Evolutionary conservation across 2,888 invertebrate genomes (phyloP).

Genomic region (Andrena bucephala): DNA sequence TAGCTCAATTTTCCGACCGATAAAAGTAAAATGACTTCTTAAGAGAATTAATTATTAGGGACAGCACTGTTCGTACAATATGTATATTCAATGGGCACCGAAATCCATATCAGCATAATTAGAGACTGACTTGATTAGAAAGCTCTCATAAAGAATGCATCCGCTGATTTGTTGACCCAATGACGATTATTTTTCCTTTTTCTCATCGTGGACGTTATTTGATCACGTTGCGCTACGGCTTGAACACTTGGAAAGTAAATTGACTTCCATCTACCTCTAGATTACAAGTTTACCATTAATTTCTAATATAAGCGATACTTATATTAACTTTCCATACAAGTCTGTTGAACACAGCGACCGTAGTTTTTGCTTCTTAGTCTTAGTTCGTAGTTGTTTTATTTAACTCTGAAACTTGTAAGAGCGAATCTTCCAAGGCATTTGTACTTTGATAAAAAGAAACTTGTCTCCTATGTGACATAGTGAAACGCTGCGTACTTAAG

Average conservation of each 20-base stretch:
- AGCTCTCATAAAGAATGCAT: constrained; percentile 55
- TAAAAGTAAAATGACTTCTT: no score
- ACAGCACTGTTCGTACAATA: no score
- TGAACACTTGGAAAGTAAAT: constrained; percentile 82
- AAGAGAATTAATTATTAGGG: no score
- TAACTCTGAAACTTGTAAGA: background rate
- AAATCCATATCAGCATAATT: constrained; percentile 57
- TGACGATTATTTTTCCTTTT: constrained; percentile 30
- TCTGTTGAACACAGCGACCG: constrained; percentile 45
- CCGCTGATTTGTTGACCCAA: constrained; percentile 47
- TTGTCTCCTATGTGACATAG: background rate
- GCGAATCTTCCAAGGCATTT: background rate
- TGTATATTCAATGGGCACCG: background rate
- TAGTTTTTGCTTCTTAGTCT: constrained; percentile 60
- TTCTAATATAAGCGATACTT: constrained; percentile 26
- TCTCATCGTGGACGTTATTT: constrained; percentile 47
- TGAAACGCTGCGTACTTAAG: constrained; percentile 5
- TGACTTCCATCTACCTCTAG: constrained; percentile 51
- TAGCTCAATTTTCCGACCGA: no score
- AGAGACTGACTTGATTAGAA: constrained; percentile 38
- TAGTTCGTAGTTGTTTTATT: constrained; percentile 39
- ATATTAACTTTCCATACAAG: constrained; percentile 40
- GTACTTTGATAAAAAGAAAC: background rate
- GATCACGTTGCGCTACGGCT: constrained; percentile 79
- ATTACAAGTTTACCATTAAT: constrained; percentile 39